phyloP scores from a whole-genome alignment of 2,797 vertebrate species.

The Capromys pilorides region DNA sequence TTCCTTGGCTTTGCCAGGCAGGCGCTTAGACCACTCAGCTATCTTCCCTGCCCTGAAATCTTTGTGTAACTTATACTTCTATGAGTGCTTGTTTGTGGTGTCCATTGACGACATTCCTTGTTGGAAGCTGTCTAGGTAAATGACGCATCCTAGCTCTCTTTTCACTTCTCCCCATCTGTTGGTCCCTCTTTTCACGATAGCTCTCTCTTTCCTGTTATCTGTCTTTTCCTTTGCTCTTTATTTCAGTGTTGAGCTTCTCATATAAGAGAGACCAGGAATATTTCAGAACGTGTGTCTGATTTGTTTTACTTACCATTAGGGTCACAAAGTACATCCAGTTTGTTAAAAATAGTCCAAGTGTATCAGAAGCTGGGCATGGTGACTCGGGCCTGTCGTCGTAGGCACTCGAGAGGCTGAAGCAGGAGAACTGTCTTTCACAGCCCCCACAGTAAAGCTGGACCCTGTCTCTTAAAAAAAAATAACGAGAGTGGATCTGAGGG shows the following conservation, averaged over 20 bases:
- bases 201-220: background rate
- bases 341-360: background rate
- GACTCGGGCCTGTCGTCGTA: rapidly evolving
- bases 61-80: too few relatives aligned
- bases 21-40: too few relatives aligned
- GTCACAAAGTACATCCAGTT: background rate
- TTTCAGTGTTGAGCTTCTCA: background rate
- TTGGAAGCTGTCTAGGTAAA: rapidly evolving
- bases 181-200: background rate
- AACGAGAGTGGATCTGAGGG: background rate
- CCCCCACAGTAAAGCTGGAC: background rate
- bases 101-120: background rate
- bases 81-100: background rate
- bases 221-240: background rate
- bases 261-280: background rate
- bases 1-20: too few relatives aligned
- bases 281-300: background rate
- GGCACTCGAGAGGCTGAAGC: background rate
- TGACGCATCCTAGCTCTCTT: background rate
- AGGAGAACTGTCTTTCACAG: background rate
- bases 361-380: background rate
- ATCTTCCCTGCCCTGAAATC: too few relatives aligned
- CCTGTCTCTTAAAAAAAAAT: background rate
- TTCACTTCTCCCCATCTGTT: background rate
- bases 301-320: background rate